Percentiles rank a stretch among this genome's conserved stretches.
Conservation (phyloP, 2,797 vertebrate species). For the Prunella strophiata region DNA sequence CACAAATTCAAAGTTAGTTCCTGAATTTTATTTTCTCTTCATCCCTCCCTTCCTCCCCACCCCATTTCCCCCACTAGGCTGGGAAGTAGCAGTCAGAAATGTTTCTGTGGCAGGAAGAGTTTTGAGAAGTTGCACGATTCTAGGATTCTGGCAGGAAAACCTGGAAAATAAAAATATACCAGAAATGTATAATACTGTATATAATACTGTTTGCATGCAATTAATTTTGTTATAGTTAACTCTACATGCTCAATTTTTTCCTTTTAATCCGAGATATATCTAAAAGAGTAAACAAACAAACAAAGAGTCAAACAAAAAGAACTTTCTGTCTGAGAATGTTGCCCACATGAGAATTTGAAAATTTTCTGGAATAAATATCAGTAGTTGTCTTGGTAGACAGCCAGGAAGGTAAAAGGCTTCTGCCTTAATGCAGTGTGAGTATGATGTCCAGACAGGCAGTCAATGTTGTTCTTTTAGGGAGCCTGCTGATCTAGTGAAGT, state of each 20-base stretch:
- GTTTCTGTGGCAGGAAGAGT: not conserved
- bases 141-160: not conserved
- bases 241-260: not conserved
- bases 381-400: not conserved
- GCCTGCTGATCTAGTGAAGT: not conserved
- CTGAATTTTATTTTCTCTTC: not conserved
- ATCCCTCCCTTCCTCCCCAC: not conserved
- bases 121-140: not conserved
- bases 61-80: accelerated
- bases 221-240: not conserved
- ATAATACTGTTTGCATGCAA: not conserved
- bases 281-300: not conserved
- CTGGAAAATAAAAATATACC: not conserved
- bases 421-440: not conserved
- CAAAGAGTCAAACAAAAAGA: not conserved
- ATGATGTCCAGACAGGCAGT: not conserved
- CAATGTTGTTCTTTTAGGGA: not conserved
- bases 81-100: not conserved
- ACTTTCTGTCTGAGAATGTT: not conserved
- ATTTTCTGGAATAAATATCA: not conserved
- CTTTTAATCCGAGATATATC: not conserved
- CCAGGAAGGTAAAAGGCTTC: not conserved
- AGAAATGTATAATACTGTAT: too few species aligned
- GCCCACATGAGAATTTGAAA: not conserved
- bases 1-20: not conserved